These are phyloP conservation scores for Rallus limicola DNA, from an alignment of 2,113 vertebrate genomes.

Conservation along the genomic window DNA sequence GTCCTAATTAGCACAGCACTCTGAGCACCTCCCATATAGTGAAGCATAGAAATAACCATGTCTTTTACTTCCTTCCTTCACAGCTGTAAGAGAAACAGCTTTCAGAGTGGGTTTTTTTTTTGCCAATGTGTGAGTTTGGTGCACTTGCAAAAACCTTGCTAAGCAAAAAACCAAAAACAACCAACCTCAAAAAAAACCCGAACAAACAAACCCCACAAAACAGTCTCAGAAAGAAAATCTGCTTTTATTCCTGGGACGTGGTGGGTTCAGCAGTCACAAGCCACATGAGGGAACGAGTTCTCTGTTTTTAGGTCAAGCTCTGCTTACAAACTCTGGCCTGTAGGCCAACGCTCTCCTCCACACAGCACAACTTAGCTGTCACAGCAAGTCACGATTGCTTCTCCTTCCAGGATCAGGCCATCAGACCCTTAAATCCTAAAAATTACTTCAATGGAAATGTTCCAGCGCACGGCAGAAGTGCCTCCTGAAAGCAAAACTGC, in stretches of 20 bases:
- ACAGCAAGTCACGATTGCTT: background rate
- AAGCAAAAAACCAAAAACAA: background rate
- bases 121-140: background rate
- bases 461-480: background rate
- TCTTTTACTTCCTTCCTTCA: background rate
- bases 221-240: background rate
- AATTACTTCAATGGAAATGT: slow-evolving; percentile 15
- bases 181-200: background rate
- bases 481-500: slow-evolving; percentile 22
- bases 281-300: background rate
- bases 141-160: background rate
- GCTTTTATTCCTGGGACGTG: background rate
- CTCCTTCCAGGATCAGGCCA: background rate
- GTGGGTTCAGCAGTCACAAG: background rate
- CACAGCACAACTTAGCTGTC: background rate
- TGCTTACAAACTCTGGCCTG: background rate
- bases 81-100: background rate
- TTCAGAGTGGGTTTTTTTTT: background rate
- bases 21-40: background rate
- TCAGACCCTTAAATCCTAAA: background rate
- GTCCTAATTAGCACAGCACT: slow-evolving; percentile 51
- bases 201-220: no score
- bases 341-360: background rate
- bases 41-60: background rate
- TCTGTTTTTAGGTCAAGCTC: background rate